These are phyloP conservation scores for Trematomus bernacchii DNA, from an alignment of 2,797 vertebrate genomes.

Conservation along the genomic window DNA sequence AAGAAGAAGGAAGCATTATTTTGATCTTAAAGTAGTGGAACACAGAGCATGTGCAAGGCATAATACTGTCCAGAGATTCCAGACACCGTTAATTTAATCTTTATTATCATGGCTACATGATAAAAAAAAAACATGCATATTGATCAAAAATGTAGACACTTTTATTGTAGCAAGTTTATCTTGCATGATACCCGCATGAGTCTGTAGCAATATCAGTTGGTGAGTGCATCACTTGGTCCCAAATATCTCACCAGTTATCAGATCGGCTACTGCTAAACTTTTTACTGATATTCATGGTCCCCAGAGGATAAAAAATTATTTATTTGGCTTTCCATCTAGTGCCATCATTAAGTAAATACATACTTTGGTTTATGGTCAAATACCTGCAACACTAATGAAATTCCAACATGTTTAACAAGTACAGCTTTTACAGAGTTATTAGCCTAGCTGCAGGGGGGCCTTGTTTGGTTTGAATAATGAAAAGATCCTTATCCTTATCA, in stretches of 20 bases:
- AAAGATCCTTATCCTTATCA: neutral
- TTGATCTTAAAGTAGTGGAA: neutral
- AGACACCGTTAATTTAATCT: neutral
- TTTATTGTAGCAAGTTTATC: neutral
- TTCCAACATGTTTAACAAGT: neutral
- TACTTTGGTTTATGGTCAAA: neutral
- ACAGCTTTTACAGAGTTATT: neutral
- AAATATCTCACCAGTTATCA: neutral
- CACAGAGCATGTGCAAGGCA: neutral
- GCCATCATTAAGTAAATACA: neutral
- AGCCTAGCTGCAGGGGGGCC: neutral
- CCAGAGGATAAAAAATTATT: neutral
- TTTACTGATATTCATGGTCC: neutral
- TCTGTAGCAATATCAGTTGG: no score
- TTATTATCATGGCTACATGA: neutral
- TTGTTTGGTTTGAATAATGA: neutral
- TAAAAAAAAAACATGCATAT: neutral
- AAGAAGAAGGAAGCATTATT: neutral
- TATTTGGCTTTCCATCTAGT: neutral
- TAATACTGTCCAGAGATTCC: neutral
- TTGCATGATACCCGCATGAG: no score
- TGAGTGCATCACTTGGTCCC: no score
- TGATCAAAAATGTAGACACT: neutral
- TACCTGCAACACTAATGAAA: neutral
- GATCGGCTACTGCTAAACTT: neutral